These are phyloP conservation scores for Botrylloides violaceus DNA, from an alignment of 23 tunicate species.

Conservation along the genomic window DNA sequence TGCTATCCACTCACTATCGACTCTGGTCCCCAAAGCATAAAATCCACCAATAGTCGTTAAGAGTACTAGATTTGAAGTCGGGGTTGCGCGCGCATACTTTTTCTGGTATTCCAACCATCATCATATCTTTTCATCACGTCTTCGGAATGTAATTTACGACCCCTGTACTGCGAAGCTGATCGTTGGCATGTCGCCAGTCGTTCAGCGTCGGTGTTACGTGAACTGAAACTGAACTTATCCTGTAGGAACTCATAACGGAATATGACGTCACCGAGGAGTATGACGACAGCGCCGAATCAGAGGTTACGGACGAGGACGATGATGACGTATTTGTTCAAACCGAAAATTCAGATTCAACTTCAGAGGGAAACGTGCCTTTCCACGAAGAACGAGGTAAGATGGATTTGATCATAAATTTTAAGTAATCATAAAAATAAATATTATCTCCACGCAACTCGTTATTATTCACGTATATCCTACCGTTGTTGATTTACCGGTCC, in stretches of 20 bases:
- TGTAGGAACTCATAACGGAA: background rate
- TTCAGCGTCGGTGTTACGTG: constrained; percentile 36
- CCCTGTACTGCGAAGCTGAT: background rate
- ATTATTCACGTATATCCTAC: background rate
- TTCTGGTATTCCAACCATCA: no score
- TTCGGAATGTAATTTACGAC: background rate
- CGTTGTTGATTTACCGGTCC: constrained; percentile 1
- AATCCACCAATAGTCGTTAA: no score
- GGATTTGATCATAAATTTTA: background rate
- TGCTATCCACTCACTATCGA: no score
- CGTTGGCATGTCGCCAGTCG: constrained; percentile 20
- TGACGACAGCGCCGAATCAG: constrained; percentile 25
- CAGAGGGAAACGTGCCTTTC: constrained; percentile 17
- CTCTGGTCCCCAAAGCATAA: no score
- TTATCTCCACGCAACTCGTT: background rate
- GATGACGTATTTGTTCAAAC: constrained; percentile 62
- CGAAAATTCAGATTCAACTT: constrained; percentile 7
- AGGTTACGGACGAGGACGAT: constrained; percentile 36
- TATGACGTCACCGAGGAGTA: background rate
- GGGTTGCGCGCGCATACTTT: no score
- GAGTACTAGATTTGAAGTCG: no score
- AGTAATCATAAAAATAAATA: background rate
- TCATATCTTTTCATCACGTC: no score
- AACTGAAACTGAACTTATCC: constrained; percentile 29
- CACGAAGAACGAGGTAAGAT: constrained; percentile 11